Evolutionary conservation across 2,113 vertebrate genomes (phyloP), one percentile per base, ranked within the genome.

Genomic region (Crotalus tigris): DNA sequence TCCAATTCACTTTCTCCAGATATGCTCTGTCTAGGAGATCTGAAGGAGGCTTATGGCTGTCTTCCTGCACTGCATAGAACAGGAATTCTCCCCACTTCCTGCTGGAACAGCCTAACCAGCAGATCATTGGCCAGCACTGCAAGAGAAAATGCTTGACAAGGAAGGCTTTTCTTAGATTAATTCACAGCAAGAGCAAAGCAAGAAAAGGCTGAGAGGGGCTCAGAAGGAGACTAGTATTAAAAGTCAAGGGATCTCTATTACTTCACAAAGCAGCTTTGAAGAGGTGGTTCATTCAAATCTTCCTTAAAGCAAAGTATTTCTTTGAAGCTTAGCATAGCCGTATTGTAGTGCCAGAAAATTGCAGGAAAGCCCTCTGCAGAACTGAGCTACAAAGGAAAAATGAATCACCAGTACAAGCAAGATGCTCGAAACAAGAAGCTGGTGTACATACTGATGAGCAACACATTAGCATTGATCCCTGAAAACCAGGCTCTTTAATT

Each of bases 311-410:
- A 44, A 81, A 44, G 33, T 81, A 44, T 9, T 44, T 44, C 75
- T 81, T 81, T 81, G 75, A 81, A 81, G 75, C 75, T 81, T 81
- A 17, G 33, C 75, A 81, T 44, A 81, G 75, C 75, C 3, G 7
- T 92, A 88, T 33, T 55, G 21, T 90, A 94, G 92, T 81, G 24
- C 1, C 89, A 88, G 92, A 61, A 24, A 93, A 87, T 88, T 97
- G 94, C 93, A 91, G 94, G 93, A 89, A 94, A 94, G 91, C 64
- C 51, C 46, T 51, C 51, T 55, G 61, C 89, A 69, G 44, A 55
- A 59, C 33, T 51, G 39, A 91, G 49, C 85, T 91, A 92, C 94
- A 91, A 94, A 92, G 53, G 93, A 54, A 91, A 59, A 94, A 88
- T 92, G 86, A 94, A 92, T 90, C n/a, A 59, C 90, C 89, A 92